phyloP scores from a whole-genome alignment of 2,113 vertebrate genomes.

The Menura novaehollandiae region DNA sequence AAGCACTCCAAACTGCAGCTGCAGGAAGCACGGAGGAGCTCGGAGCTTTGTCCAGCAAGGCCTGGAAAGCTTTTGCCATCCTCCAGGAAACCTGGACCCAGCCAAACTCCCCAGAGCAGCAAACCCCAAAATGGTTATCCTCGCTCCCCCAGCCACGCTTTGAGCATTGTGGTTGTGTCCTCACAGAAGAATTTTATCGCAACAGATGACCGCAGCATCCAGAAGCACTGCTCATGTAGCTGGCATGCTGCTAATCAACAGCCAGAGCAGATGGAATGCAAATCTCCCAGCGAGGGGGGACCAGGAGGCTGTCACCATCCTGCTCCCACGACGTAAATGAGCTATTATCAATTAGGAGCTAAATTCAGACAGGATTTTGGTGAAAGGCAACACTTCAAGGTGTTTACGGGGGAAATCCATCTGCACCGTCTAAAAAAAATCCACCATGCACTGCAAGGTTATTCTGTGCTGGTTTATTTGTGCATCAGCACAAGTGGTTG shows the following conservation, averaged over 20 bases:
- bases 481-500: background rate
- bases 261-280: constrained; percentile 45
- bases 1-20: background rate
- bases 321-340: background rate
- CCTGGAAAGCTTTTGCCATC: accelerated
- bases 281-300: background rate
- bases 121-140: background rate
- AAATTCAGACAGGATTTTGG: constrained; percentile 33
- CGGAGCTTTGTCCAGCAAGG: accelerated
- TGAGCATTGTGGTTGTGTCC: background rate
- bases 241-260: constrained; percentile 11
- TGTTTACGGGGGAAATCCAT: background rate
- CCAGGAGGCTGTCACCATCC: constrained; percentile 30
- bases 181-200: background rate
- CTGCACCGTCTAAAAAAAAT: background rate
- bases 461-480: background rate
- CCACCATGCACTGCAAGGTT: background rate
- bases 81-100: background rate
- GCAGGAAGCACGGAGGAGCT: background rate
- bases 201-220: constrained; percentile 13
- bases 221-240: constrained; percentile 44
- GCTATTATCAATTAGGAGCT: constrained; percentile 46
- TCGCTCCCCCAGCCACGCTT: accelerated
- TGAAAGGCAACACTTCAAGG: constrained; percentile 50
- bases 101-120: background rate